phyloP scores from a whole-genome alignment of 2,113 vertebrate species.

The Eubucco bourcierii region DNA sequence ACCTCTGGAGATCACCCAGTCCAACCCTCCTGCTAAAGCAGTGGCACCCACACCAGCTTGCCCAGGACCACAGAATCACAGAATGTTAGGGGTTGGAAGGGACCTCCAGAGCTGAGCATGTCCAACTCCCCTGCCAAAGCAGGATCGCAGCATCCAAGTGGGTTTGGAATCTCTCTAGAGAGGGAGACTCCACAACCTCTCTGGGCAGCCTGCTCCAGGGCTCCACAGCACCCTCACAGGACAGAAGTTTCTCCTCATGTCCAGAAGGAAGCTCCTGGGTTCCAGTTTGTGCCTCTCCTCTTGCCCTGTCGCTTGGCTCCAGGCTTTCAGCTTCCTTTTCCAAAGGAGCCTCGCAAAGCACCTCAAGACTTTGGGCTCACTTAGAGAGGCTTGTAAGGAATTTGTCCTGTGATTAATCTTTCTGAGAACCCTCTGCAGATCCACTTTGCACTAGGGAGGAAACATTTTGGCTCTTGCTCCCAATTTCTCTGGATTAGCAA shows the following conservation, averaged over 20 bases:
- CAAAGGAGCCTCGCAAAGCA: not conserved
- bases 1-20: not conserved
- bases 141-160: not conserved
- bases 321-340: not conserved
- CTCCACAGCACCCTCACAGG: not conserved
- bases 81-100: not conserved
- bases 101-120: not conserved
- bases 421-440: not conserved
- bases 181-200: not conserved
- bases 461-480: not conserved
- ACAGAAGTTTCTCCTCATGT: not conserved
- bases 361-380: not conserved
- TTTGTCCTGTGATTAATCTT: constrained; percentile 2
- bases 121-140: not conserved
- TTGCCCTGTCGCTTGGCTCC: too few relatives aligned
- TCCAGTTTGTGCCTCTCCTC: too few relatives aligned
- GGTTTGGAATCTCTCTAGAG: not conserved
- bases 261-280: too few relatives aligned
- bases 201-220: not conserved
- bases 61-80: too few relatives aligned
- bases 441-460: not conserved
- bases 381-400: not conserved
- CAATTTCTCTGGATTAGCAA: constrained; percentile 48
- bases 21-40: not conserved
- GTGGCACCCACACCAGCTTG: not conserved